Conservation (phyloP, 1,140 invertebrate species). For the Frieseomelitta varia region DNA sequence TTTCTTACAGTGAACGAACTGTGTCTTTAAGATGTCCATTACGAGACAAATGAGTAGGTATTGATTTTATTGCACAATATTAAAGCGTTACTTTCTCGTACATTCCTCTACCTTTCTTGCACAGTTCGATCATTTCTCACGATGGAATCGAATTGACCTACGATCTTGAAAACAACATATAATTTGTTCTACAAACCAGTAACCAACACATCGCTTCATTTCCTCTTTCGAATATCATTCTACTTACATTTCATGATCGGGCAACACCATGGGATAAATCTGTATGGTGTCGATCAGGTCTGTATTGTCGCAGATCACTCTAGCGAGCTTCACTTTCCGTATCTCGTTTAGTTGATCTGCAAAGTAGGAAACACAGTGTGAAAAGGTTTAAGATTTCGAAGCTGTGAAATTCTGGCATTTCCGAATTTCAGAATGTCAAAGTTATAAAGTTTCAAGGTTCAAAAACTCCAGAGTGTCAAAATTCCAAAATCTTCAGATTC, state of each 20-base stretch:
- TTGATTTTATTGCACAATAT: neutral
- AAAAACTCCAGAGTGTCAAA: no score
- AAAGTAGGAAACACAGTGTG: conserved; percentile 49
- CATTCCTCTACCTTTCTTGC: neutral
- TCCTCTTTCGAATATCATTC: no score
- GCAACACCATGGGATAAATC: conserved; percentile 95
- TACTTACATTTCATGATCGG: conserved; percentile 94
- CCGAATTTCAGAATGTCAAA: no score
- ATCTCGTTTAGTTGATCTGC: conserved; percentile 95
- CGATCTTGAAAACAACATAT: neutral
- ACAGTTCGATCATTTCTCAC: neutral
- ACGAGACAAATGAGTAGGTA: neutral
- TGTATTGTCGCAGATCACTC: conserved; percentile 97
- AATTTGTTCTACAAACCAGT: neutral
- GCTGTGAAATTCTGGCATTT: no score
- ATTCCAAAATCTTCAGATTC: no score
- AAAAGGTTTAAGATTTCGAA: no score
- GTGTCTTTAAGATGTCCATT: neutral
- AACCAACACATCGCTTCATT: neutral
- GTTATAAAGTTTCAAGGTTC: no score
- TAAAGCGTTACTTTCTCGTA: neutral
- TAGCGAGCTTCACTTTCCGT: conserved; percentile 91
- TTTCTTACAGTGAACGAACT: neutral
- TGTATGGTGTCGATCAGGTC: conserved; percentile 96
- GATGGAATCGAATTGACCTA: neutral